Percentiles rank a stretch among this genome's conserved stretches.
Conservation (phyloP, 2,113 vertebrate species). For the Larimichthys crocea region DNA sequence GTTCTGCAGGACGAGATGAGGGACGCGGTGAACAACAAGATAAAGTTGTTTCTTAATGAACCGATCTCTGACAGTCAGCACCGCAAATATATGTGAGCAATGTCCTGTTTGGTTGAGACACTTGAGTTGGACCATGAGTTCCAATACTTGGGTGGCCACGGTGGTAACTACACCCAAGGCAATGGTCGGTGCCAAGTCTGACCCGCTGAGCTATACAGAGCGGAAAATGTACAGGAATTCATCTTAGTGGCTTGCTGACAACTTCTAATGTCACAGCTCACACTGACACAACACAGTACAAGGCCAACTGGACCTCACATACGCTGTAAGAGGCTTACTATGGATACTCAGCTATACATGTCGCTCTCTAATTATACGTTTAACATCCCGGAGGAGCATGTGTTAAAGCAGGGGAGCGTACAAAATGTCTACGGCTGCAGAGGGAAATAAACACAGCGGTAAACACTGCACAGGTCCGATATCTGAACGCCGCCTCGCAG, state of each 20-base stretch:
- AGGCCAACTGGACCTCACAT: slow-evolving; percentile 36
- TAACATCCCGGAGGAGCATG: neutral
- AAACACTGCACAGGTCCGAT: neutral
- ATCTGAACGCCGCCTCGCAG: neutral
- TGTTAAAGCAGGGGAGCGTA: neutral
- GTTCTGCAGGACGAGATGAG: neutral
- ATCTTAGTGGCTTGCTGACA: slow-evolving; percentile 42
- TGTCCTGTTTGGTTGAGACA: neutral
- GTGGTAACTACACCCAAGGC: slow-evolving; percentile 17
- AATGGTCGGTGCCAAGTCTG: neutral
- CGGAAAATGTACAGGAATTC: slow-evolving; percentile 46
- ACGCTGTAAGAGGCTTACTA: neutral
- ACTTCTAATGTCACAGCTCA: slow-evolving; percentile 28
- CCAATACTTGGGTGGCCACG: slow-evolving; percentile 33
- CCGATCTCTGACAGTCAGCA: no score
- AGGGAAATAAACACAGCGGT: neutral
- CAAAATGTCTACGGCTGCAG: neutral
- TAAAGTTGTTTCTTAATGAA: no score
- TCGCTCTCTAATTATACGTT: slow-evolving; percentile 19
- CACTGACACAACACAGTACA: slow-evolving; percentile 24
- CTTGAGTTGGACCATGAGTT: neutral
- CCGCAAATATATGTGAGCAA: no score
- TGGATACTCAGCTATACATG: slow-evolving; percentile 19
- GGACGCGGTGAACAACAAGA: no score
- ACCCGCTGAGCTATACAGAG: slow-evolving; percentile 23